Percentiles rank a stretch among this genome's conserved stretches.
phyloP scores from a whole-genome alignment of 2,888 invertebrate genomes.

The Drosophila bunnanda region DNA sequence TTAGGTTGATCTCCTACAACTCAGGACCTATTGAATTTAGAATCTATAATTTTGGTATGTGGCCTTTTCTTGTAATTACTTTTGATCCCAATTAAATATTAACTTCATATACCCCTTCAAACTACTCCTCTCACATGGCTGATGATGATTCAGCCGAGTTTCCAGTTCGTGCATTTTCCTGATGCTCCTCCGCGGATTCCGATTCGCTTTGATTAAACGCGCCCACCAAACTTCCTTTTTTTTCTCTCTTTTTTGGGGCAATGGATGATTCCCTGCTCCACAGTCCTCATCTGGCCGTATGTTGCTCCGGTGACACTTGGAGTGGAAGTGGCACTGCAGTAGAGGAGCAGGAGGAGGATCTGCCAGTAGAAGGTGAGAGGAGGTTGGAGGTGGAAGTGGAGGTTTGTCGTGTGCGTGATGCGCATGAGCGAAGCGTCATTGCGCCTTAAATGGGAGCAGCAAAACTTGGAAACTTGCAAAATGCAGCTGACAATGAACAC shows the following conservation, averaged over 20 bases:
- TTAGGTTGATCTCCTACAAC: not conserved
- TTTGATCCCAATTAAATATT: not conserved
- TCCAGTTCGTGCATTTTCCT: constrained; percentile 35
- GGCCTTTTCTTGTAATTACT: not conserved
- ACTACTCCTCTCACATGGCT: not conserved
- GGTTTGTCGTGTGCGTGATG: constrained; percentile 69
- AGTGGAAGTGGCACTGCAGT: constrained; percentile 11
- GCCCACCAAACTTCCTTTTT: constrained; percentile 53
- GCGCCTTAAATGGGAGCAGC: constrained; percentile 77
- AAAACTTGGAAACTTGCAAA: constrained; percentile 42
- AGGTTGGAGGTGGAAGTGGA: constrained; percentile 9
- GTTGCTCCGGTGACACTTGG: constrained; percentile 23
- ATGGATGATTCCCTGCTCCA: constrained; percentile 24
- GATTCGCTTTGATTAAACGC: constrained; percentile 64
- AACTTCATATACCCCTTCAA: not conserved
- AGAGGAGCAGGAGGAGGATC: constrained; percentile 26
- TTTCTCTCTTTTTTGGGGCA: constrained; percentile 13
- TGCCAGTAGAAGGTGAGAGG: constrained; percentile 13
- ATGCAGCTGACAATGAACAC: constrained; percentile 33
- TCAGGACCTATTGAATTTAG: not conserved
- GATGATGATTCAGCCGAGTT: constrained; percentile 19
- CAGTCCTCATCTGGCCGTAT: constrained; percentile 16
- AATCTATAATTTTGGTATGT: not conserved
- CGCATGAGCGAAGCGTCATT: constrained; percentile 77
- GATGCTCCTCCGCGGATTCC: constrained; percentile 21